phyloP scores from a whole-genome alignment of 2,797 vertebrate genomes.

The Monodelphis domestica region DNA sequence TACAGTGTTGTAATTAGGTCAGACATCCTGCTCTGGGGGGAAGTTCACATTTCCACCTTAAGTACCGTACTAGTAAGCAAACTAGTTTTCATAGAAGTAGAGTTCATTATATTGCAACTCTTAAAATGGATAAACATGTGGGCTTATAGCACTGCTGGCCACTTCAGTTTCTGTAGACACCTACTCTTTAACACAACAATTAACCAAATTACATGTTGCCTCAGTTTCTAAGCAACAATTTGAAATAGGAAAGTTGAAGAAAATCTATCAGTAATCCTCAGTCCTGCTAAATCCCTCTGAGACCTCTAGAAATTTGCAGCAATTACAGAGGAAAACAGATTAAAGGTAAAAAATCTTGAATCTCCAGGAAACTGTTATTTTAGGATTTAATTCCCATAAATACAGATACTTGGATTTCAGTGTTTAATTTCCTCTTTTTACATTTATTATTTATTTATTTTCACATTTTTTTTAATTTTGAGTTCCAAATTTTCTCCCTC shows the following conservation, averaged over 20 bases:
- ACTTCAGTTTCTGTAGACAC: not conserved
- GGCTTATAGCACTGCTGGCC: not conserved
- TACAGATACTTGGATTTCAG: not conserved
- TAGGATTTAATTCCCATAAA: constrained; percentile 35
- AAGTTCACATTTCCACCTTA: no score
- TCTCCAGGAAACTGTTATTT: not conserved
- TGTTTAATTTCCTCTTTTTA: no score
- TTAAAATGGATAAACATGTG: no score
- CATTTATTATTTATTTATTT: no score
- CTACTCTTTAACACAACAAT: not conserved
- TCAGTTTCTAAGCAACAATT: not conserved
- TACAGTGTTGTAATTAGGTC: no score
- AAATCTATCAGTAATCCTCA: not conserved
- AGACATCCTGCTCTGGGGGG: no score
- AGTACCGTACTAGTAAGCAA: no score
- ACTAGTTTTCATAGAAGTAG: no score
- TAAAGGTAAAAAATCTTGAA: constrained; percentile 2
- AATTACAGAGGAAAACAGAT: not conserved
- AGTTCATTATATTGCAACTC: no score
- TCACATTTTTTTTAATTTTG: no score
- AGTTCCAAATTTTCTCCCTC: no score
- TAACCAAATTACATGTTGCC: no score
- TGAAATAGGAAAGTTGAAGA: constrained; percentile 20
- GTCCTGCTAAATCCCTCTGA: constrained; percentile 10
- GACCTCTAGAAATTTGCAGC: not conserved